These are phyloP conservation scores for Heterotis niloticus DNA, from an alignment of 2,113 vertebrate genomes.

Conservation along the genomic window DNA sequence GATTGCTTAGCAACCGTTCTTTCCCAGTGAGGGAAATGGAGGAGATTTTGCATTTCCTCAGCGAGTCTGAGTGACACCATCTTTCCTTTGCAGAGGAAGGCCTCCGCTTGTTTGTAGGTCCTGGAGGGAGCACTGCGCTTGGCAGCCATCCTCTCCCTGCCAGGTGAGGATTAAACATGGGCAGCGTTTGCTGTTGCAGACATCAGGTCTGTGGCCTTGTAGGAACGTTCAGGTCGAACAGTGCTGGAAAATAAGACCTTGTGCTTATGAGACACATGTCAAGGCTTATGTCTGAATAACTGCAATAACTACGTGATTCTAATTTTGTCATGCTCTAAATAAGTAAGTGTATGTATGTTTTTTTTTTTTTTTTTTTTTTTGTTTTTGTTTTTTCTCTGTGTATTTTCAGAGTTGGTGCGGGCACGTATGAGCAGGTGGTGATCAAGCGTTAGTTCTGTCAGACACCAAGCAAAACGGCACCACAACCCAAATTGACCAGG, in stretches of 20 bases:
- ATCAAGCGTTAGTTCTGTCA: conserved; percentile 63
- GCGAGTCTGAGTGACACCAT: conserved; percentile 15
- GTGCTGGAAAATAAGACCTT: background rate
- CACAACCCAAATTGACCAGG: conserved; percentile 19
- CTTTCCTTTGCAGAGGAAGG: conserved; percentile 84
- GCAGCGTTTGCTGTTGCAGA: no score
- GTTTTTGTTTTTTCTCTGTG: background rate
- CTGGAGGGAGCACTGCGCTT: conserved; percentile 90
- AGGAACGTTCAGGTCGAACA: background rate
- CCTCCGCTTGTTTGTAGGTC: conserved; percentile 90
- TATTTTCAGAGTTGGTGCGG: conserved; percentile 77
- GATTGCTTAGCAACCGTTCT: conserved; percentile 57
- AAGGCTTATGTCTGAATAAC: background rate
- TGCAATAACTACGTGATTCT: conserved; percentile 1
- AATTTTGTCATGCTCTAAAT: background rate
- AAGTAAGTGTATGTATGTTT: background rate
- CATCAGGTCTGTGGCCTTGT: background rate
- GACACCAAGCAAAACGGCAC: conserved; percentile 26
- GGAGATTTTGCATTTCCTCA: conserved; percentile 26
- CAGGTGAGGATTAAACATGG: conserved; percentile 63
- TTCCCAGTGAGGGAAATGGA: conserved; percentile 36
- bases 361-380: no score
- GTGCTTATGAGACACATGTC: background rate
- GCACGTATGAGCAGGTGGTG: conserved; percentile 93
- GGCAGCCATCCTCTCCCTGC: conserved; percentile 84